Evolutionary conservation across 1,140 invertebrate species (phyloP).

Genomic region (Ceratitis capitata): DNA sequence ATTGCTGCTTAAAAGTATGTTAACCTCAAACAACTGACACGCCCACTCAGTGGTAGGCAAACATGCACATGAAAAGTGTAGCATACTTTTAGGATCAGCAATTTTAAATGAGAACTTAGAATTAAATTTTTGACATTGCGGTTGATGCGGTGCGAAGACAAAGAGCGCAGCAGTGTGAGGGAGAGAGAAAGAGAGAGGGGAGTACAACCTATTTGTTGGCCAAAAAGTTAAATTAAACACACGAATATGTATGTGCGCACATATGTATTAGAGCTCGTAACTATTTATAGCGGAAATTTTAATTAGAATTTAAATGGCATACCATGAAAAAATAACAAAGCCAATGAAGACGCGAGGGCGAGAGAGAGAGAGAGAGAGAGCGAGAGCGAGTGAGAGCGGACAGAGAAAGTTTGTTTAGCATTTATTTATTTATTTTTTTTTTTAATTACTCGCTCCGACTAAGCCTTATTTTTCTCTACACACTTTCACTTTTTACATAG

Average conservation of each 20-base stretch:
- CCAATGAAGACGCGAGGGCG: too few species aligned
- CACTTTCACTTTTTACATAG: neutral
- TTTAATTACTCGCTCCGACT: too few species aligned
- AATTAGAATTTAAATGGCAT: neutral
- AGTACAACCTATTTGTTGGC: neutral
- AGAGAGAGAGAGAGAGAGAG: too few species aligned
- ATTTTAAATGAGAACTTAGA: neutral
- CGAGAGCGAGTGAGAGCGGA: too few species aligned
- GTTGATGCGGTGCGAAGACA: slow-evolving; percentile 5
- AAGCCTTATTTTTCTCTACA: too few species aligned
- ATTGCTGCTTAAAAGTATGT: neutral
- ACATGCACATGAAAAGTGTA: neutral
- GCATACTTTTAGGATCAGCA: slow-evolving; percentile 19
- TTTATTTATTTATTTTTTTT: too few species aligned
- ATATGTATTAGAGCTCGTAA: neutral
- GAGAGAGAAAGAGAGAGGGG: neutral
- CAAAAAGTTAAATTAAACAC: neutral
- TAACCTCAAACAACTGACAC: neutral
- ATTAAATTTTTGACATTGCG: slow-evolving; percentile 1
- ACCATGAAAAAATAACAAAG: neutral
- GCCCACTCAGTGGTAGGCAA: neutral
- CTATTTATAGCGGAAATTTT: slow-evolving; percentile 12
- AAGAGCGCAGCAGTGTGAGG: neutral
- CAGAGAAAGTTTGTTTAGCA: too few species aligned
- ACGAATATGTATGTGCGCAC: neutral